phyloP scores from a whole-genome alignment of 2,888 invertebrate genomes.

The Lepidonotus clava region DNA sequence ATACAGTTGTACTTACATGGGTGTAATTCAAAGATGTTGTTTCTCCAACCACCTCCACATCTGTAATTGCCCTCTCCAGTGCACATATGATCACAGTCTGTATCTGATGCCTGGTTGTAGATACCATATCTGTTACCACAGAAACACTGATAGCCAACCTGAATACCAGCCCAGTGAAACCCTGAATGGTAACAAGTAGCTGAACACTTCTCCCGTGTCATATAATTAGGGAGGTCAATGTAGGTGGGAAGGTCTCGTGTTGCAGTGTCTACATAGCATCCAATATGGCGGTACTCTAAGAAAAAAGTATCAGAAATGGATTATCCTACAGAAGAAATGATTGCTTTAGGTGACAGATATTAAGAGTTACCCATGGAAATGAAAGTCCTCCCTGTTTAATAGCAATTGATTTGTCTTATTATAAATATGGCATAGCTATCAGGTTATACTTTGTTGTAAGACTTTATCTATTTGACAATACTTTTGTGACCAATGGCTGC shows the following conservation, averaged over 20 bases:
- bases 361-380: too few relatives aligned
- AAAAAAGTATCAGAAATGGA: neutral
- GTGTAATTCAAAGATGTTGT: neutral
- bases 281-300: constrained; percentile 6
- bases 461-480: too few relatives aligned
- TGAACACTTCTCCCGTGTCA: constrained; percentile 24
- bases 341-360: too few relatives aligned
- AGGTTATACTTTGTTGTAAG: too few relatives aligned
- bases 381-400: too few relatives aligned
- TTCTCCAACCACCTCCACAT: neutral
- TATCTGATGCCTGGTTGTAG: neutral
- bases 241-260: neutral
- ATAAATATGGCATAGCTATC: too few relatives aligned
- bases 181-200: constrained; percentile 28
- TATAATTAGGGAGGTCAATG: neutral
- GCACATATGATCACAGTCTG: neutral
- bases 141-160: neutral
- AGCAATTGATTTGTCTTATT: too few relatives aligned
- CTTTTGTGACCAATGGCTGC: too few relatives aligned
- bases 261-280: neutral
- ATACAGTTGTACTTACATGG: neutral
- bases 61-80: neutral
- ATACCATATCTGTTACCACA: constrained; percentile 3
- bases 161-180: constrained; percentile 7
- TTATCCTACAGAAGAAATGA: too few relatives aligned